A percentile compares a stretch with the other conserved stretches of the same genome.
Evolutionary conservation across 1,140 invertebrate genomes (phyloP).

Genomic region (Leptopilina boulardi): DNA sequence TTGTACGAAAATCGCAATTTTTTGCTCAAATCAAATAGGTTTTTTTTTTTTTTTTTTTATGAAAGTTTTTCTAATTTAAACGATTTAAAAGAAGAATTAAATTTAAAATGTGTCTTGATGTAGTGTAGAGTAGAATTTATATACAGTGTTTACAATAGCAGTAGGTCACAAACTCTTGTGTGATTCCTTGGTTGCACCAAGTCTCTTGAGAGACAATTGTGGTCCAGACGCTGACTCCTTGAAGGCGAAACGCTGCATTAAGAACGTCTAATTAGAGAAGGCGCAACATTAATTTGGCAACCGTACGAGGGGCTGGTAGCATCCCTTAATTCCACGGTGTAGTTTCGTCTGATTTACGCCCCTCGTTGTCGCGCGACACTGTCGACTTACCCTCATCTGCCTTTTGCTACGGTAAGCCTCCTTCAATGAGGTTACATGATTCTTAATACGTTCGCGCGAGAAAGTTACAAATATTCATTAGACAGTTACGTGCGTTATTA

Average conservation of each 20-base stretch:
- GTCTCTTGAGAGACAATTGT: conserved; percentile 48
- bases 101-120: too few relatives aligned
- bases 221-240: conserved; percentile 52
- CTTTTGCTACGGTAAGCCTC: conserved; percentile 46
- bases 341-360: conserved; percentile 56
- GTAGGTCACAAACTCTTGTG: conserved; percentile 24
- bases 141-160: conserved; percentile 55
- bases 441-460: conserved; percentile 40
- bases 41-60: too few relatives aligned
- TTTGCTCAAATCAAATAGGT: too few relatives aligned
- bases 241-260: conserved; percentile 51
- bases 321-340: conserved; percentile 56
- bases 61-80: too few relatives aligned
- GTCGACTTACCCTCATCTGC: conserved; percentile 49
- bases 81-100: too few relatives aligned
- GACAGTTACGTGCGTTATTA: not conserved
- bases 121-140: not conserved
- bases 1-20: too few relatives aligned
- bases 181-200: conserved; percentile 49
- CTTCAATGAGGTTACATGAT: conserved; percentile 54
- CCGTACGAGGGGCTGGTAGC: conserved; percentile 52
- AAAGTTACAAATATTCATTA: conserved; percentile 4
- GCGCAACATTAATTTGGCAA: conserved; percentile 59
- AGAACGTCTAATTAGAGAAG: conserved; percentile 57
- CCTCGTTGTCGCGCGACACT: conserved; percentile 50